A percentile compares a stretch with the other conserved stretches of the same genome.
These are phyloP conservation scores for Leucophenga maculata DNA, from an alignment of 2,888 invertebrate species.

Conservation along the genomic window DNA sequence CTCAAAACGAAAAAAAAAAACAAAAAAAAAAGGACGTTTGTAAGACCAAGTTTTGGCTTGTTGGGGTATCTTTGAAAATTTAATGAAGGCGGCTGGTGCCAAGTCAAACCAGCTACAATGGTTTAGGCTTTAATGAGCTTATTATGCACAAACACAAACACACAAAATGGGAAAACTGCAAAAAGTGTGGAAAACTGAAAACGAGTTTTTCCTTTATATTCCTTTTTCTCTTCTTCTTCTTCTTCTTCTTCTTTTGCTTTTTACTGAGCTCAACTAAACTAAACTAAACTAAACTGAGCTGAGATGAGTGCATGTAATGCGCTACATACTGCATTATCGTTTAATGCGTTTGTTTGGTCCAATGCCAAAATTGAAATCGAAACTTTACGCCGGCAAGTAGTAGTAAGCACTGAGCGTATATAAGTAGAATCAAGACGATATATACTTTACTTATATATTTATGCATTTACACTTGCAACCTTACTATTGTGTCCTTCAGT, in stretches of 20 bases:
- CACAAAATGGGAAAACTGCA: not conserved
- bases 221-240: not conserved
- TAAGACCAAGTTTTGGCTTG: no score
- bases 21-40: no score
- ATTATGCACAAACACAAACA: not conserved
- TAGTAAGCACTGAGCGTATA: not conserved
- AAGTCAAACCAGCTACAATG: not conserved
- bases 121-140: conserved; percentile 14
- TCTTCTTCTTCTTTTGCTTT: no score
- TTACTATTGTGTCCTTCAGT: no score
- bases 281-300: no score
- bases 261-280: no score
- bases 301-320: not conserved
- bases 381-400: not conserved
- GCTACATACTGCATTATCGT: conserved; percentile 7
- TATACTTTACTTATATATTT: no score
- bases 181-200: not conserved
- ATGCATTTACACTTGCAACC: no score
- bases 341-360: conserved; percentile 10
- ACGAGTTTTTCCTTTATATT: not conserved
- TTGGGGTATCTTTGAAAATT: conserved; percentile 5
- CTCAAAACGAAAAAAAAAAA: no score
- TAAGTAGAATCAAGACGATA: no score
- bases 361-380: conserved; percentile 15
- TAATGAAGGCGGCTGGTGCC: conserved; percentile 12